Conservation (phyloP, 2,888 invertebrate species). For the Cephonodes hylas region DNA sequence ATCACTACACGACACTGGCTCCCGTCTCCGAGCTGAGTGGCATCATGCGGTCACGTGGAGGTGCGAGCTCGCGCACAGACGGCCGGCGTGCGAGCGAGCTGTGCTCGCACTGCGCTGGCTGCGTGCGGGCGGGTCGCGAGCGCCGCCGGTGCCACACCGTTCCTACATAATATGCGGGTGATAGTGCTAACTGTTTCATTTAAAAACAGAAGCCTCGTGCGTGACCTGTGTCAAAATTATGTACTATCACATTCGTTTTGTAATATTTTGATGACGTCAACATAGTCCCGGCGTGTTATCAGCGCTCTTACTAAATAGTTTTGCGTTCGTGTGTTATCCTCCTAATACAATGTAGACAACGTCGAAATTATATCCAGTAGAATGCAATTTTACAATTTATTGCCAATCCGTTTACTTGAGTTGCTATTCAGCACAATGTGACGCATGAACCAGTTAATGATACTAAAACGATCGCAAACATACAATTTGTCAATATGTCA, state of each 20-base stretch:
- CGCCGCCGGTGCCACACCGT: constrained; percentile 4
- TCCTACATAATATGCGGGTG: constrained; percentile 30
- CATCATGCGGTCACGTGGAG: constrained; percentile 16
- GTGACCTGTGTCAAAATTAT: constrained; percentile 38
- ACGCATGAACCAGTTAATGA: constrained; percentile 11
- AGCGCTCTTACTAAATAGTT: not conserved
- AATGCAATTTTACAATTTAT: not conserved
- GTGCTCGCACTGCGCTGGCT: constrained; percentile 17
- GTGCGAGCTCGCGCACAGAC: constrained; percentile 15
- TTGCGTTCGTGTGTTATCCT: not conserved
- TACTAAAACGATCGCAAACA: constrained; percentile 11
- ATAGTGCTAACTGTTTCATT: constrained; percentile 34
- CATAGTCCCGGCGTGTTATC: constrained; percentile 13
- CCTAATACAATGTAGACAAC: not conserved
- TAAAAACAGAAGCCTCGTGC: constrained; percentile 41
- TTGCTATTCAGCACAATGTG: not conserved
- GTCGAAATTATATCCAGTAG: not conserved
- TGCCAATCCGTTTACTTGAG: not conserved
- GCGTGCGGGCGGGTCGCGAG: not conserved
- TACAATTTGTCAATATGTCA: constrained; percentile 10
- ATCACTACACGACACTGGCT: constrained; percentile 45
- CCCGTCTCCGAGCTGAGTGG: constrained; percentile 3
- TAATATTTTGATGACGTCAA: constrained; percentile 34
- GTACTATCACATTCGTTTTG: constrained; percentile 27
- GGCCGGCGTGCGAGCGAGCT: constrained; percentile 23